These are phyloP conservation scores for Oplegnathus fasciatus DNA, from an alignment of 2,113 vertebrate genomes.

Conservation along the genomic window DNA sequence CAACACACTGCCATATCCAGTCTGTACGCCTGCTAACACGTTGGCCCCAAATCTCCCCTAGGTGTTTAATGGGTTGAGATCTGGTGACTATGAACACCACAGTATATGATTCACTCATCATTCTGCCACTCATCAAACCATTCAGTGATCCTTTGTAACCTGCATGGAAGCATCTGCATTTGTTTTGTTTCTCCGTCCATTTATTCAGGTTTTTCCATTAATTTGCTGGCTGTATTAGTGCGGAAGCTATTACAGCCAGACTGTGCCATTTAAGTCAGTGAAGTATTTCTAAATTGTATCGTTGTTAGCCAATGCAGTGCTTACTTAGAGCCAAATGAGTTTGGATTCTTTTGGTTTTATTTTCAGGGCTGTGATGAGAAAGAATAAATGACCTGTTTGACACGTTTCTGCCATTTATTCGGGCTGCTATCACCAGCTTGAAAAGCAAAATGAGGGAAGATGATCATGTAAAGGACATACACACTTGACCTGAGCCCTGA, in stretches of 20 bases:
- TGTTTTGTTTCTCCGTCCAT: neutral
- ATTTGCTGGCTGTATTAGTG: neutral
- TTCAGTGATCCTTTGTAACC: neutral
- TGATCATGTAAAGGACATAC: neutral
- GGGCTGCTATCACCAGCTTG: neutral
- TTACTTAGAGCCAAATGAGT: neutral
- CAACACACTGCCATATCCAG: no score
- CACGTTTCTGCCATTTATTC: neutral
- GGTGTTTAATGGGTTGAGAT: neutral
- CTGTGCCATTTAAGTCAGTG: neutral
- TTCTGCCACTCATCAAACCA: neutral
- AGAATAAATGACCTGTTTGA: neutral
- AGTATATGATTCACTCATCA: neutral
- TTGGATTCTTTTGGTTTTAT: neutral
- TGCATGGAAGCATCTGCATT: neutral
- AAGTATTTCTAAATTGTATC: neutral
- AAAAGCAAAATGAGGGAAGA: neutral
- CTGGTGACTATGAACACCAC: no score
- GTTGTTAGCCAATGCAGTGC: neutral
- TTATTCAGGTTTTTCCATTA: neutral
- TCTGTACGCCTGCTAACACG: neutral
- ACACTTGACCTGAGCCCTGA: neutral
- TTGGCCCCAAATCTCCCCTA: neutral
- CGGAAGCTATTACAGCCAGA: neutral
- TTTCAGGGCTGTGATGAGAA: neutral